phyloP scores from a whole-genome alignment of 2,113 vertebrate genomes.

The Parus major region DNA sequence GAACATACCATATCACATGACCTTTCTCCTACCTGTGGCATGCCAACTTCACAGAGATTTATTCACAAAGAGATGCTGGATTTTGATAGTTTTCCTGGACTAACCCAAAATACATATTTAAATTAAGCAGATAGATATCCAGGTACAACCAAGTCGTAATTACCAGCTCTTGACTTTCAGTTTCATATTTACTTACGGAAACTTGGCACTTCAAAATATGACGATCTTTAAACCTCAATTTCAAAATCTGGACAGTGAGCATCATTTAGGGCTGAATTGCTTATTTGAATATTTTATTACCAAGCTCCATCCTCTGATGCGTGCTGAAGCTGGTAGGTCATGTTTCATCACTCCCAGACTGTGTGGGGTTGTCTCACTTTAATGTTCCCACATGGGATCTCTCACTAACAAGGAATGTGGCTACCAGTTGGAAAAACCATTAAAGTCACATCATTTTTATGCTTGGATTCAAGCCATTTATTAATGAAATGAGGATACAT shows the following conservation, averaged over 20 bases:
- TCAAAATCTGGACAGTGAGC: constrained; percentile 2
- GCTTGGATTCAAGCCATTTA: constrained; percentile 38
- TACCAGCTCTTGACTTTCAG: not conserved
- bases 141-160: not conserved
- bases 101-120: not conserved
- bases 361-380: not conserved
- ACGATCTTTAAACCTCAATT: not conserved
- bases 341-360: constrained; percentile 36
- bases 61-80: constrained; percentile 9
- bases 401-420: not conserved
- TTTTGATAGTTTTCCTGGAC: not conserved
- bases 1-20: not conserved
- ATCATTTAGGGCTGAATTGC: not conserved
- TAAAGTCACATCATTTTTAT: constrained; percentile 15
- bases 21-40: constrained; percentile 17
- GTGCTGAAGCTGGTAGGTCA: not conserved
- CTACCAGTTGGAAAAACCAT: constrained; percentile 46
- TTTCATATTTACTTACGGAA: not conserved
- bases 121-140: not conserved
- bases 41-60: constrained; percentile 25
- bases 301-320: not conserved
- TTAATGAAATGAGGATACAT: constrained; percentile 15
- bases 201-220: not conserved
- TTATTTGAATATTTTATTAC: constrained; percentile 45
- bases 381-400: constrained; percentile 34